A percentile compares a stretch with the other conserved stretches of the same genome.
Conservation (phyloP, 2,888 invertebrate species). For the Melanotus villosus region DNA sequence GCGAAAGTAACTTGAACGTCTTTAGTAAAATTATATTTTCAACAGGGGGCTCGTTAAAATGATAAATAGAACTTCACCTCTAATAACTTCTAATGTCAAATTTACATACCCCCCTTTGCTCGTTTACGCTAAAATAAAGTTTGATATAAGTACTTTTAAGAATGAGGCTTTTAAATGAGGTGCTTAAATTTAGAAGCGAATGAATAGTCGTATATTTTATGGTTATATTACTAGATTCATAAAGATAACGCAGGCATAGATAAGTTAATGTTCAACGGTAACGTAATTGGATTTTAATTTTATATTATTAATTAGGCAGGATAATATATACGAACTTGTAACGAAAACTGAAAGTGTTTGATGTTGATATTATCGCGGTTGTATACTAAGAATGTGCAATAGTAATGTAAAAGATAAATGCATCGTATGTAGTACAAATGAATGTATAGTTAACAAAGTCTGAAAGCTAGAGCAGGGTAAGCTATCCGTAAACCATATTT, state of each 20-base stretch:
- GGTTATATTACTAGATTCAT: neutral
- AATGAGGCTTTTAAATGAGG: neutral
- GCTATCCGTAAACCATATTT: slow-evolving; percentile 63
- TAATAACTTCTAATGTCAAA: slow-evolving; percentile 27
- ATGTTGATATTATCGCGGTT: neutral
- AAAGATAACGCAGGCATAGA: neutral
- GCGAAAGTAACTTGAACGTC: slow-evolving; percentile 16
- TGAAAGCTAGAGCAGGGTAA: slow-evolving; percentile 51
- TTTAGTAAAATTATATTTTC: slow-evolving; percentile 19
- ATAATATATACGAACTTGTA: neutral
- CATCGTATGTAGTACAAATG: neutral
- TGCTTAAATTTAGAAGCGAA: neutral
- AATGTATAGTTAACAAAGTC: slow-evolving; percentile 49
- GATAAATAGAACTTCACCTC: slow-evolving; percentile 18
- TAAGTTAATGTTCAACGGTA: neutral
- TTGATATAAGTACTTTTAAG: slow-evolving; percentile 6
- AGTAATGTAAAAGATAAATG: neutral
- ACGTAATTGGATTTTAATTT: slow-evolving; percentile 4
- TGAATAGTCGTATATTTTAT: neutral
- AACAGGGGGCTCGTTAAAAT: slow-evolving; percentile 21
- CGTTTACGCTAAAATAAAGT: slow-evolving; percentile 20
- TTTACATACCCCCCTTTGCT: slow-evolving; percentile 22
- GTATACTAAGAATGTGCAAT: neutral
- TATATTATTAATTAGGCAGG: slow-evolving; percentile 2
- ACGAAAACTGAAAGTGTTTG: neutral